Conservation (phyloP, 2,888 invertebrate species). For the Gasteruption jaculator region DNA sequence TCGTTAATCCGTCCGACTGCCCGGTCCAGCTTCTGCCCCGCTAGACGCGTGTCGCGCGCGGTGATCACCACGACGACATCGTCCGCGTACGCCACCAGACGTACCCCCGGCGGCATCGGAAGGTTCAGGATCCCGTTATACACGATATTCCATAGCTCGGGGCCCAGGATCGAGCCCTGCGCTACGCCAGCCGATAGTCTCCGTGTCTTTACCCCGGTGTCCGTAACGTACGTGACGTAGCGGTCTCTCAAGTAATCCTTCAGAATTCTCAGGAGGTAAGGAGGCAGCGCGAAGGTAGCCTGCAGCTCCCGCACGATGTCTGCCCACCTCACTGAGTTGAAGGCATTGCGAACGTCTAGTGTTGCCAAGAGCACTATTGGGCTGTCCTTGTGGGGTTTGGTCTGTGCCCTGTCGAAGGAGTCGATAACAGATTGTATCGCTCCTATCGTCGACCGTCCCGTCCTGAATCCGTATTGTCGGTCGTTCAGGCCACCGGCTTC, state of each 20-base stretch:
- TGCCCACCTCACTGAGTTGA: too few species aligned
- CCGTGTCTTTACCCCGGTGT: conserved; percentile 9
- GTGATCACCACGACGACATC: conserved; percentile 10
- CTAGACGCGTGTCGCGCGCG: conserved; percentile 8
- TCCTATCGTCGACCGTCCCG: conserved; percentile 22
- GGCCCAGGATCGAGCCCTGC: too few species aligned
- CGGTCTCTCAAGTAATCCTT: conserved; percentile 20
- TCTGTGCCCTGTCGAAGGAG: conserved; percentile 5
- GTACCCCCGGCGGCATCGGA: conserved; percentile 5
- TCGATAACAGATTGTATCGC: conserved; percentile 20
- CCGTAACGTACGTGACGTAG: conserved; percentile 14
- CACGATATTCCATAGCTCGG: too few species aligned
- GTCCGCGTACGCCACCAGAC: conserved; percentile 10
- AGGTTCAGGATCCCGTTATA: conserved; percentile 12
- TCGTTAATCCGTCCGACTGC: conserved; percentile 10
- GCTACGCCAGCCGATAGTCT: conserved; percentile 7
- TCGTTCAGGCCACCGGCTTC: conserved; percentile 14
- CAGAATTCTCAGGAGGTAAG: conserved; percentile 18
- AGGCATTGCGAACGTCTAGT: conserved; percentile 24
- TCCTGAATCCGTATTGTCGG: conserved; percentile 18
- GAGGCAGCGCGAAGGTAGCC: conserved; percentile 13
- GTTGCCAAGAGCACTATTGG: conserved; percentile 21
- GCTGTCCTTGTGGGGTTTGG: conserved; percentile 15
- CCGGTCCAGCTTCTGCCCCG: conserved; percentile 11
- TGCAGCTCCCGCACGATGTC: conserved; percentile 19